A percentile compares a stretch with the other conserved stretches of the same genome.
These are phyloP conservation scores for Bombus picipes DNA, from an alignment of 1,140 invertebrate genomes.

Conservation along the genomic window DNA sequence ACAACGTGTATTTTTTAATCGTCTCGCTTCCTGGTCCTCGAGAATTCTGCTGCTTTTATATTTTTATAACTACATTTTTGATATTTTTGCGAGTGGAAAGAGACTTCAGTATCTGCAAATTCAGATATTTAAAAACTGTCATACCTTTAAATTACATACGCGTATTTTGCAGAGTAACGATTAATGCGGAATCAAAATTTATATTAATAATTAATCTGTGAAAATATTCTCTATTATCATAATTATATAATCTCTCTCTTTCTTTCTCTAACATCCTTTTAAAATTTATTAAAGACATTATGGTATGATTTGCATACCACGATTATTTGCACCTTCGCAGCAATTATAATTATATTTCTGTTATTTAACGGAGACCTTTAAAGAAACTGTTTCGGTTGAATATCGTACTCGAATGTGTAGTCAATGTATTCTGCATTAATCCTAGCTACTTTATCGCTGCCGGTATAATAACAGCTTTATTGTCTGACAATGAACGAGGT, in stretches of 20 bases:
- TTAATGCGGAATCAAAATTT: too few relatives aligned
- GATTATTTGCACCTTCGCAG: not conserved
- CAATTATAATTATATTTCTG: not conserved
- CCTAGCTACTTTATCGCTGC: not conserved
- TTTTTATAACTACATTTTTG: not conserved
- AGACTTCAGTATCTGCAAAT: not conserved
- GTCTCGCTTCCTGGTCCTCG: not conserved
- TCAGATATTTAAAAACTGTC: not conserved
- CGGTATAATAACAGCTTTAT: not conserved
- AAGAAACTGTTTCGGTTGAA: not conserved
- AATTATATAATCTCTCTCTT: too few relatives aligned
- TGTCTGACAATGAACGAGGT: not conserved
- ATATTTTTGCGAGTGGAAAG: not conserved
- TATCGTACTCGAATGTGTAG: too few relatives aligned
- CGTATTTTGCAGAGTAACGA: too few relatives aligned
- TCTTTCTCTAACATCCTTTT: too few relatives aligned
- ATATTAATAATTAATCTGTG: too few relatives aligned
- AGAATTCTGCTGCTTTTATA: not conserved
- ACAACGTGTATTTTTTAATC: not conserved
- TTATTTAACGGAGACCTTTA: not conserved
- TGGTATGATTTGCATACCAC: too few relatives aligned
- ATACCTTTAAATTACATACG: too few relatives aligned
- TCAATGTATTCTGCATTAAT: conserved; percentile 10
- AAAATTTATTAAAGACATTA: too few relatives aligned
- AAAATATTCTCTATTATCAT: too few relatives aligned